These are phyloP conservation scores for Dasyornis broadbenti DNA, from an alignment of 2,113 vertebrate genomes.

Conservation along the genomic window DNA sequence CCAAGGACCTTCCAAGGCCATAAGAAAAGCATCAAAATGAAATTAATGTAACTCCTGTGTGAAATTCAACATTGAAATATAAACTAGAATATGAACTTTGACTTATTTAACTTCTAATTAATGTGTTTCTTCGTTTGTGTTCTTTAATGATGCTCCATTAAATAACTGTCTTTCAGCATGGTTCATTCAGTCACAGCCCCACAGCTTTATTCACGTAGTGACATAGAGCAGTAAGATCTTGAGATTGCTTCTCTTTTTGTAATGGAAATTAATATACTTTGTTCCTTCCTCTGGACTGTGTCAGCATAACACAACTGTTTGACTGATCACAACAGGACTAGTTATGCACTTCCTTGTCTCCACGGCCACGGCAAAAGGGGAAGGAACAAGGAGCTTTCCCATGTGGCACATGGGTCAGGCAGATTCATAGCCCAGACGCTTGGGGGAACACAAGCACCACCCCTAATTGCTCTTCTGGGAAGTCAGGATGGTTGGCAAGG, in stretches of 20 bases:
- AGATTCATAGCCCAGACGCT: not conserved
- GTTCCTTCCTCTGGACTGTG: not conserved
- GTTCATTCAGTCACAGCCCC: not conserved
- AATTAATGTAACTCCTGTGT: not conserved
- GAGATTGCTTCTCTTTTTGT: not conserved
- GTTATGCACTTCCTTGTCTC: not conserved
- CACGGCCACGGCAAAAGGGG: not conserved
- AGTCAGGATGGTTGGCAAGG: not conserved
- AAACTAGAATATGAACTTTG: not conserved
- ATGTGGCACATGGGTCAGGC: rapidly evolving
- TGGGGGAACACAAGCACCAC: not conserved
- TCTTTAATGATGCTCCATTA: not conserved
- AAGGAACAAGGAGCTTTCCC: not conserved
- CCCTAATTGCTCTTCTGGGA: not conserved
- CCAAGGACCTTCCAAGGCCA: not conserved
- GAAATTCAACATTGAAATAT: constrained; percentile 2
- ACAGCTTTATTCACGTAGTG: not conserved
- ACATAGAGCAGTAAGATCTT: not conserved
- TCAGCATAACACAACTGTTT: not conserved
- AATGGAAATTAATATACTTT: not conserved
- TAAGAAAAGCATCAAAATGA: not conserved
- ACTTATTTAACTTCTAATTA: not conserved
- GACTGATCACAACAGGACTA: not conserved
- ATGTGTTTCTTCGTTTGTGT: not conserved
- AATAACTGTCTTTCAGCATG: not conserved